A percentile compares a stretch with the other conserved stretches of the same genome.
Evolutionary conservation across 2,888 invertebrate genomes (phyloP).

Genomic region (Drosophila nigricruria): DNA sequence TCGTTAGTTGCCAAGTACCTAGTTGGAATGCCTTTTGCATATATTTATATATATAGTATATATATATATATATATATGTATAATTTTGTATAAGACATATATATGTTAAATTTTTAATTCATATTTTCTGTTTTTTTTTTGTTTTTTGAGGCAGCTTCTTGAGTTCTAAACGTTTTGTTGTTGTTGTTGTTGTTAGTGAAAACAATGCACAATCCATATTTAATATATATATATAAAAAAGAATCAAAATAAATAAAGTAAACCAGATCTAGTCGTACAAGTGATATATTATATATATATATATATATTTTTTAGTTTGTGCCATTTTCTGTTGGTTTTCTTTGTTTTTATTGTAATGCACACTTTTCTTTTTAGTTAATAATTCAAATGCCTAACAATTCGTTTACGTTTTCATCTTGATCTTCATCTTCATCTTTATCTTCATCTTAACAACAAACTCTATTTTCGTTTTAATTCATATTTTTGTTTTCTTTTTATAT

Average conservation of each 20-base stretch:
- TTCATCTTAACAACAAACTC: not conserved
- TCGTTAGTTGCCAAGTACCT: conserved; percentile 47
- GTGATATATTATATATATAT: conserved; percentile 11
- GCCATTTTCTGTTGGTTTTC: not conserved
- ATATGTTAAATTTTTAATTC: conserved; percentile 2
- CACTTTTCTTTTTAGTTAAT: conserved; percentile 25
- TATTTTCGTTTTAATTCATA: conserved; percentile 7
- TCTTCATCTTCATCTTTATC: not conserved
- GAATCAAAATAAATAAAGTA: conserved; percentile 3
- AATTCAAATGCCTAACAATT: conserved; percentile 58
- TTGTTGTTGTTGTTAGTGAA: conserved; percentile 15
- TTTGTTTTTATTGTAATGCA: conserved; percentile 53
- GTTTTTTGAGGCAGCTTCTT: conserved; percentile 62
- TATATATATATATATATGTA: conserved; percentile 13
- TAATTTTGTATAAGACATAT: conserved; percentile 36
- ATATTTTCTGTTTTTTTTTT: conserved; percentile 25
- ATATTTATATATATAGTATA: conserved; percentile 17
- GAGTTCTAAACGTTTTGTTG: conserved; percentile 52
- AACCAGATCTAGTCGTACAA: conserved; percentile 5
- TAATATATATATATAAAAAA: conserved; percentile 17
- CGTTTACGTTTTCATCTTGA: not conserved
- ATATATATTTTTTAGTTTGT: conserved; percentile 3
- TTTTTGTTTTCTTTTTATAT: conserved; percentile 18
- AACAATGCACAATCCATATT: conserved; percentile 27
- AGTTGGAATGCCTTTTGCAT: conserved; percentile 47